Percentiles rank a stretch among this genome's conserved stretches.
Evolutionary conservation across 35 echinoderm and acorn worm species (phyloP).

Genomic region (Eucidaris tribuloides): DNA sequence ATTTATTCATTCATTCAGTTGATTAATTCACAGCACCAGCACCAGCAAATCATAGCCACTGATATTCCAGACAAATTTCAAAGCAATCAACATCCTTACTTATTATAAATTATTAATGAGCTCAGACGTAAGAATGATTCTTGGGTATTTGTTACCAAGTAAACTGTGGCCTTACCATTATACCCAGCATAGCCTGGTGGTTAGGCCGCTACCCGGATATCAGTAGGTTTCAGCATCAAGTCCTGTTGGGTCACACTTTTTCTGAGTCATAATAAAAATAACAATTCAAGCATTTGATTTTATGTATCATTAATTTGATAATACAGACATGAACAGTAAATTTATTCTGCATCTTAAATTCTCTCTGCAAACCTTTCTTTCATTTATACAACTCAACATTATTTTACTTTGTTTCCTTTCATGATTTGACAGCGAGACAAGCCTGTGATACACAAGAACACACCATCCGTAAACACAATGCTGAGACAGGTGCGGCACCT

Average conservation of each 20-base stretch:
- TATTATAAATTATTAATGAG: too few relatives aligned
- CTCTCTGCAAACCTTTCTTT: not conserved
- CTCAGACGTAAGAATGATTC: too few relatives aligned
- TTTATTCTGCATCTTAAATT: not conserved
- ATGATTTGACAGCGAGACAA: constrained; percentile 36
- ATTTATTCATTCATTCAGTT: too few relatives aligned
- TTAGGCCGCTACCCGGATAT: too few relatives aligned
- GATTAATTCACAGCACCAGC: too few relatives aligned
- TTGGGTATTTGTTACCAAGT: too few relatives aligned
- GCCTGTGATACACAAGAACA: constrained; percentile 88
- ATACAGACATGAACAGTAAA: not conserved
- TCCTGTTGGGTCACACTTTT: not conserved
- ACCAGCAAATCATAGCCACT: too few relatives aligned
- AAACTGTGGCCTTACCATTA: too few relatives aligned
- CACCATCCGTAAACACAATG: constrained; percentile 53
- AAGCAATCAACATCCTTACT: too few relatives aligned
- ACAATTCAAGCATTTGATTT: not conserved
- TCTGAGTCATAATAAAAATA: not conserved
- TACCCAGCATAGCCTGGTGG: too few relatives aligned
- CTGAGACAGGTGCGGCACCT: constrained; percentile 69
- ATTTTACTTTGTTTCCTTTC: not conserved
- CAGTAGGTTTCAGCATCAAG: too few relatives aligned
- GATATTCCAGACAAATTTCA: too few relatives aligned
- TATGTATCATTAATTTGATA: not conserved
- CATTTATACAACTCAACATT: not conserved